Percentiles rank a stretch among this genome's conserved stretches.
phyloP scores from a whole-genome alignment of 2,113 vertebrate genomes.

The Scomber colias region DNA sequence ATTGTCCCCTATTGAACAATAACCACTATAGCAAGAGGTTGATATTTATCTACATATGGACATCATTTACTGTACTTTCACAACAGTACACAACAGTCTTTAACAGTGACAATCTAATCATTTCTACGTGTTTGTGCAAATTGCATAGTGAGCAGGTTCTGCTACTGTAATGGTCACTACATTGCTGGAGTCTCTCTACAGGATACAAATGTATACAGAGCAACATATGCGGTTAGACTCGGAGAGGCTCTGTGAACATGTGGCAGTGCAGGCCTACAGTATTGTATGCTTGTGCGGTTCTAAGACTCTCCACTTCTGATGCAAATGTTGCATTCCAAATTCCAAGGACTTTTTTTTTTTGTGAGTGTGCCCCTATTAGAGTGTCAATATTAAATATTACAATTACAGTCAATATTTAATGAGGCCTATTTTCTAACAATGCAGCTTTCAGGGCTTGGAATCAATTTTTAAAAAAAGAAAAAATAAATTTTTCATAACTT shows the following conservation, averaged over 20 bases:
- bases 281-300: conserved; percentile 5
- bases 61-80: conserved; percentile 60
- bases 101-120: conserved; percentile 49
- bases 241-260: conserved; percentile 31
- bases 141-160: conserved; percentile 71
- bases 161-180: conserved; percentile 26
- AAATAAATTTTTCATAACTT: conserved; percentile 77
- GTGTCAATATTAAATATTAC: conserved; percentile 76
- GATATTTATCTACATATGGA: conserved; percentile 65
- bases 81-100: conserved; percentile 52
- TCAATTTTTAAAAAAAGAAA: conserved; percentile 81
- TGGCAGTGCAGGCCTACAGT: conserved; percentile 8
- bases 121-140: conserved; percentile 45
- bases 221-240: background rate
- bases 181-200: conserved; percentile 22
- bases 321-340: conserved; percentile 38
- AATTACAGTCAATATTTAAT: conserved; percentile 76
- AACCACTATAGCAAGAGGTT: conserved; percentile 23
- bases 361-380: conserved; percentile 65
- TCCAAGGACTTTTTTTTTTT: conserved; percentile 16
- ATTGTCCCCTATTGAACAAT: conserved; percentile 12
- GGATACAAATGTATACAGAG: background rate
- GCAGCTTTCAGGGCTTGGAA: conserved; percentile 72
- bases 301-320: conserved; percentile 30
- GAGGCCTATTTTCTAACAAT: conserved; percentile 80